Percentiles rank a stretch among this genome's conserved stretches.
Conservation (phyloP, 2,113 vertebrate genomes). For the Xyliphius kryptos region DNA sequence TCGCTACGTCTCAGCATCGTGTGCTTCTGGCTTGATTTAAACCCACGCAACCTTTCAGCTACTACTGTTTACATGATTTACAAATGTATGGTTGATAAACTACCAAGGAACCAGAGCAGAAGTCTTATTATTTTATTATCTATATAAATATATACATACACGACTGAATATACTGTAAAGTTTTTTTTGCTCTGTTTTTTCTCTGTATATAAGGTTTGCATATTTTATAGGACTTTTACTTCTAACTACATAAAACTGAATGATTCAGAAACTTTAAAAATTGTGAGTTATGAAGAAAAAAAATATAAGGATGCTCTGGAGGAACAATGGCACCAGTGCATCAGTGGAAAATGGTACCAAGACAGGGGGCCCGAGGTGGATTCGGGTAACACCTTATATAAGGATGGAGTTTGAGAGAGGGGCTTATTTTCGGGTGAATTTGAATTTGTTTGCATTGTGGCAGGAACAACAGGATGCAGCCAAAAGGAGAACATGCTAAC, state of each 20-base stretch:
- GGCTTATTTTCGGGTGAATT: too few species aligned
- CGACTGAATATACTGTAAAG: conserved; percentile 74
- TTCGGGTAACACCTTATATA: not conserved
- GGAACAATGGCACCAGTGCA: conserved; percentile 24
- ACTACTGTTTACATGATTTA: conserved; percentile 90
- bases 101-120: conserved; percentile 81
- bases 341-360: conserved; percentile 54
- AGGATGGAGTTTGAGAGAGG: not conserved
- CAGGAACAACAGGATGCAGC: too few species aligned
- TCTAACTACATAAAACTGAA: conserved; percentile 89
- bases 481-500: too few species aligned
- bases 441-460: too few species aligned
- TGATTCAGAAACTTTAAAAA: conserved; percentile 62
- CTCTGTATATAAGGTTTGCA: conserved; percentile 99
- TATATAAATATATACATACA: conserved; percentile 75
- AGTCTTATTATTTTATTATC: conserved; percentile 84
- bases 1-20: not conserved
- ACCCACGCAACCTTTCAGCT: conserved; percentile 70
- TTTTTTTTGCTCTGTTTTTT: conserved; percentile 76
- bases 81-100: conserved; percentile 67
- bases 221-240: conserved; percentile 99
- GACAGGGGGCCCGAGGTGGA: conserved; percentile 26
- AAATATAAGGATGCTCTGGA: conserved; percentile 49
- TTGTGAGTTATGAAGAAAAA: conserved; percentile 57
- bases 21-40: conserved; percentile 11